Evolutionary conservation across 1,140 invertebrate species (phyloP).

Genomic region (Hycleus phaleratus): DNA sequence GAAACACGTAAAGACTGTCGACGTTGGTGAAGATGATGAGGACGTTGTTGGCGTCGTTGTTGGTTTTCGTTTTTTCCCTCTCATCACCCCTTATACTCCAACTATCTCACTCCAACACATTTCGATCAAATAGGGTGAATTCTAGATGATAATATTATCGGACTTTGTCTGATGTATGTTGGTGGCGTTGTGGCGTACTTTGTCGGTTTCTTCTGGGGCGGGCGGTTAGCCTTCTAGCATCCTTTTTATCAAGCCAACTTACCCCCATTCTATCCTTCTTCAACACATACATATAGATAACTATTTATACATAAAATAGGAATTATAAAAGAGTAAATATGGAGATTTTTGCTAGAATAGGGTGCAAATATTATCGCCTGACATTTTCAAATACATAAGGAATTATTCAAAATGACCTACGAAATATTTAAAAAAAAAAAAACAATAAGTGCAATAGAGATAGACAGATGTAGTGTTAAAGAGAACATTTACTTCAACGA

Average conservation of each 20-base stretch:
- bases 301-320: too few species aligned
- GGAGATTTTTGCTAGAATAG: background rate
- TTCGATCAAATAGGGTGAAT: too few species aligned
- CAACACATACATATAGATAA: too few species aligned
- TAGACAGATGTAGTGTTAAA: too few species aligned
- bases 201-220: slow-evolving; percentile 1
- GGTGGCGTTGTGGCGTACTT: background rate
- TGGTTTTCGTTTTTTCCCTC: too few species aligned
- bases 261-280: background rate
- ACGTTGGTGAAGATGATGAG: background rate
- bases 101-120: too few species aligned
- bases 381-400: background rate
- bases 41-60: background rate
- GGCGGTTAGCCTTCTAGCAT: background rate
- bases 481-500: too few species aligned
- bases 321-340: background rate
- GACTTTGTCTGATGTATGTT: background rate
- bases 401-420: background rate
- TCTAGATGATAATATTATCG: too few species aligned
- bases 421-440: too few species aligned
- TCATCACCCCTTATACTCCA: too few species aligned
- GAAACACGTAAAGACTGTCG: background rate
- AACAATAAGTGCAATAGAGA: too few species aligned
- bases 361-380: background rate
- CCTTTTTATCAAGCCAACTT: background rate